Conservation (phyloP, 2,113 vertebrate genomes). For the Psophia crepitans region DNA sequence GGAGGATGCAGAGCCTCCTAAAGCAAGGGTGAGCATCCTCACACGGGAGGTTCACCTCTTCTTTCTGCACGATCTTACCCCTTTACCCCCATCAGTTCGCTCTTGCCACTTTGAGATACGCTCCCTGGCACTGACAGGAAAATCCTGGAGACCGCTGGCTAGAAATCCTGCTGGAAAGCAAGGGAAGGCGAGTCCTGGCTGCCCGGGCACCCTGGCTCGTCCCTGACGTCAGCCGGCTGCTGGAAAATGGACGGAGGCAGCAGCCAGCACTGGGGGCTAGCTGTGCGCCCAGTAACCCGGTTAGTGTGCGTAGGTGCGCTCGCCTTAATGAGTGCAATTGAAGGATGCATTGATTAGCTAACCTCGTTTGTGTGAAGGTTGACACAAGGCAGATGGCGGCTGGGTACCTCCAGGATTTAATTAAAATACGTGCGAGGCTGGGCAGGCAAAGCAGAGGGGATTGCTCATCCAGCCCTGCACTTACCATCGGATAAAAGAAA, state of each 20-base stretch:
- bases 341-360: constrained; percentile 15
- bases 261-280: fast-evolving
- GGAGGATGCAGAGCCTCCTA: background rate
- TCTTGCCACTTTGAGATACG: fast-evolving
- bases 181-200: background rate
- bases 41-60: background rate
- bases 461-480: constrained; percentile 11
- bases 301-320: background rate
- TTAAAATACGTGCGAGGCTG: background rate
- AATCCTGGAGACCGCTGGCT: background rate
- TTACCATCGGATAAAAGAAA: background rate
- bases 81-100: background rate
- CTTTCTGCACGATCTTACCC: background rate
- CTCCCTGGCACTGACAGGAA: background rate
- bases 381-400: constrained; percentile 62
- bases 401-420: constrained; percentile 55
- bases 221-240: background rate
- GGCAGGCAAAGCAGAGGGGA: background rate
- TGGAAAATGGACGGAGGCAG: background rate
- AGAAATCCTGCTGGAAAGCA: fast-evolving
- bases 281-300: fast-evolving
- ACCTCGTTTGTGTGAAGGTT: constrained; percentile 58
- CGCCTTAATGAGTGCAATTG: background rate
- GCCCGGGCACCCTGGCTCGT: background rate
- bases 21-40: background rate